Evolutionary conservation across 2,113 vertebrate species (phyloP).

Genomic region (Coreoperca whiteheadi): DNA sequence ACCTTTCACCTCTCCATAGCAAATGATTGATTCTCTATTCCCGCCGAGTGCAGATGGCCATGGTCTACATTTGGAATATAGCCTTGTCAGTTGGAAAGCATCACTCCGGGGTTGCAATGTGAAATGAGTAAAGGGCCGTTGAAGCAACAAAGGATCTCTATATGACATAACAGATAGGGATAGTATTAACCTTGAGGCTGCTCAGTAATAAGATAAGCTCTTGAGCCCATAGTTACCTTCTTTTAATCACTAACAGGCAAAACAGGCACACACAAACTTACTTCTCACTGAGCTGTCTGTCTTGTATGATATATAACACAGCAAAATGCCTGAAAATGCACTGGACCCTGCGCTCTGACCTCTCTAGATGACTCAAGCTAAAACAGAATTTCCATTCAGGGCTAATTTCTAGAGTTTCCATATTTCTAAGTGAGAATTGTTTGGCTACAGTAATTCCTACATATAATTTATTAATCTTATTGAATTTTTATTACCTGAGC

Average conservation of each 20-base stretch:
- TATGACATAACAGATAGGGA: constrained; percentile 51
- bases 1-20: constrained; percentile 62
- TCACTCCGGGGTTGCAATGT: constrained; percentile 52
- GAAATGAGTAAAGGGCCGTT: constrained; percentile 48
- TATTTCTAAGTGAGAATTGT: constrained; percentile 3
- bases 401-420: background rate
- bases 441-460: background rate
- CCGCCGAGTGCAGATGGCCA: constrained; percentile 52
- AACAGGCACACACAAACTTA: background rate
- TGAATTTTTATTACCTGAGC: background rate
- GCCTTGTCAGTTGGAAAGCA: constrained; percentile 69
- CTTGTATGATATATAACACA: background rate
- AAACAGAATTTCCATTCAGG: background rate
- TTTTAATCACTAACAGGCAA: constrained; percentile 45
- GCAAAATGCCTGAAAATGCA: background rate
- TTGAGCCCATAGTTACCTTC: constrained; percentile 28
- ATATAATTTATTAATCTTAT: background rate
- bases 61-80: constrained; percentile 55
- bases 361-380: background rate
- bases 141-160: constrained; percentile 56
- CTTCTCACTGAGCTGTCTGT: background rate
- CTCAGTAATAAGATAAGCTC: constrained; percentile 37
- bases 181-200: constrained; percentile 55
- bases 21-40: constrained; percentile 71
- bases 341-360: constrained; percentile 10